phyloP scores from a whole-genome alignment of 2,113 vertebrate genomes.

The Rhadina sibilatrix region DNA sequence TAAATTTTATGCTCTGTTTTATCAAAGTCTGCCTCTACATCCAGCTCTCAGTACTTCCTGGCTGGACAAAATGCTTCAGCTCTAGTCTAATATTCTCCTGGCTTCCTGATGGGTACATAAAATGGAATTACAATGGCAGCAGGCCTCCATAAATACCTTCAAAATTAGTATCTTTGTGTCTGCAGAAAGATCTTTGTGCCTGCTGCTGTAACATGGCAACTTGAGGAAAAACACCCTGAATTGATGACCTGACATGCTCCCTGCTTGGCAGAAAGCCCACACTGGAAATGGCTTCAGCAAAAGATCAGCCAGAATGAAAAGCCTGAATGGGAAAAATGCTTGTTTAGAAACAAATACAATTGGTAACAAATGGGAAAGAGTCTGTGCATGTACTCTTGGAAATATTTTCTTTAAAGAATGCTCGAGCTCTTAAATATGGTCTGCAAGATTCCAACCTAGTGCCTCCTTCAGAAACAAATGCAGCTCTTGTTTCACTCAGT shows the following conservation, averaged over 20 bases:
- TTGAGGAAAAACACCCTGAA: not conserved
- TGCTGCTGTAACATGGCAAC: not conserved
- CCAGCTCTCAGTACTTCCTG: not conserved
- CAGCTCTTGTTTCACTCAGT: not conserved
- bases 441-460: not conserved
- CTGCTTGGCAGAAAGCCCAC: not conserved
- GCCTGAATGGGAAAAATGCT: not conserved
- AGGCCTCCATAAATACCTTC: not conserved
- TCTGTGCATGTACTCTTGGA: not conserved
- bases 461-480: not conserved
- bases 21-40: not conserved
- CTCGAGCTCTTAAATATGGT: rapidly evolving
- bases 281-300: not conserved
- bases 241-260: not conserved
- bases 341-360: not conserved
- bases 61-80: not conserved
- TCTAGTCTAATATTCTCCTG: not conserved
- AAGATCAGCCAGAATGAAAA: not conserved
- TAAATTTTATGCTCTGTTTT: not conserved
- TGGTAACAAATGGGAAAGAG: not conserved
- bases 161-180: not conserved
- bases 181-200: not conserved
- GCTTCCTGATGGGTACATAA: not conserved
- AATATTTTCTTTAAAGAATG: not conserved
- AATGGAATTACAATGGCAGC: not conserved